These are phyloP conservation scores for Podiceps cristatus DNA, from an alignment of 2,113 vertebrate species.

Conservation along the genomic window DNA sequence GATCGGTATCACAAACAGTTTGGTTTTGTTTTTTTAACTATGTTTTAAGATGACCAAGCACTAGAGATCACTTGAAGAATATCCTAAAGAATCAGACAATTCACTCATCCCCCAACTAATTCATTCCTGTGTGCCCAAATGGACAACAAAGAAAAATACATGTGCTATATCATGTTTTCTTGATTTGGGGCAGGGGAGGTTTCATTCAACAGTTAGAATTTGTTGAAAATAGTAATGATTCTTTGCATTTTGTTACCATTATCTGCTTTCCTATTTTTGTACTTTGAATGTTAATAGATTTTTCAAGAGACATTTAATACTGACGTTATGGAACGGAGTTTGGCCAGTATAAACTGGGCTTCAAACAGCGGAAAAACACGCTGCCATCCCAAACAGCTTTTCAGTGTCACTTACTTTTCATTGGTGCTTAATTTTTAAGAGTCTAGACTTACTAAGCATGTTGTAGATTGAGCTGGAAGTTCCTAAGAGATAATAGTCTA, in stretches of 20 bases:
- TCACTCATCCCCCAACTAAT: background rate
- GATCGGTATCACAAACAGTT: background rate
- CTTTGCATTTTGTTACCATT: background rate
- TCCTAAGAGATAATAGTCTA: background rate
- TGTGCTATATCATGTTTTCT: rapidly evolving
- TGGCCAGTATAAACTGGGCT: background rate
- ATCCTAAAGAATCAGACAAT: background rate
- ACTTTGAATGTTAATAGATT: background rate
- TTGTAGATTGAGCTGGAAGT: background rate
- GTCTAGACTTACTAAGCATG: background rate
- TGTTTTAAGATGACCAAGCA: background rate
- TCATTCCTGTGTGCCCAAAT: background rate
- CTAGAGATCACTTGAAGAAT: background rate
- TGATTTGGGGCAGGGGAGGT: background rate
- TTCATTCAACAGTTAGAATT: background rate
- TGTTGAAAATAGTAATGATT: background rate
- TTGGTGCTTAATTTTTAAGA: background rate
- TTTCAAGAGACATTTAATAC: background rate
- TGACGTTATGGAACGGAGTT: background rate
- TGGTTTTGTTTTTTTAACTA: background rate
- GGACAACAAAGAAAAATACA: background rate
- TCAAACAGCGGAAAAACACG: background rate
- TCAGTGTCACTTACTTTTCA: background rate
- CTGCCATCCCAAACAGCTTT: background rate
- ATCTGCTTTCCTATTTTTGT: background rate